Conservation (phyloP, 2,888 invertebrate species). For the Dorcus parallelipipedus region DNA sequence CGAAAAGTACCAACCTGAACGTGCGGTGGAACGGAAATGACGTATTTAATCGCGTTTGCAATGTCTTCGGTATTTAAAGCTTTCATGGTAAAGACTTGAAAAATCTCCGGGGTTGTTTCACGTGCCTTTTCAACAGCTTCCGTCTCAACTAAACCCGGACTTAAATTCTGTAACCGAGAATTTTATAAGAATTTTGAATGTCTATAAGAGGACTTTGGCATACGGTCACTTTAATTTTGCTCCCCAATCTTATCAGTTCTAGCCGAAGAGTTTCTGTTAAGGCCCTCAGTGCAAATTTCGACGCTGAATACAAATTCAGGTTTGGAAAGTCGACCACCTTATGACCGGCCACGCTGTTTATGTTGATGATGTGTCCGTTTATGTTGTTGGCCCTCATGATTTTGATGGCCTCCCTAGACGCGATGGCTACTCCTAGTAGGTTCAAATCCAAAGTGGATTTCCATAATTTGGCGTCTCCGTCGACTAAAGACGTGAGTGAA, state of each 20-base stretch:
- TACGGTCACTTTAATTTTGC: constrained; percentile 32
- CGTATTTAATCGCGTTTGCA: constrained; percentile 60
- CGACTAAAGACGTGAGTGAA: background rate
- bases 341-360: constrained; percentile 36
- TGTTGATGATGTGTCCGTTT: constrained; percentile 37
- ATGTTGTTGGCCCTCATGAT: constrained; percentile 32
- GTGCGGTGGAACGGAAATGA: constrained; percentile 58
- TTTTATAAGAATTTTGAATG: background rate
- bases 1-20: constrained; percentile 50
- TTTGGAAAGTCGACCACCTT: constrained; percentile 26
- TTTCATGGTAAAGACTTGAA: background rate
- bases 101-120: background rate
- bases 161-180: constrained; percentile 53
- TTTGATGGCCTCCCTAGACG: constrained; percentile 34
- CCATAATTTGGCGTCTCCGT: constrained; percentile 11
- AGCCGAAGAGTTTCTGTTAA: constrained; percentile 22
- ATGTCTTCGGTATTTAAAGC: constrained; percentile 49
- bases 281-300: constrained; percentile 29
- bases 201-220: background rate
- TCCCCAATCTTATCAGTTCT: constrained; percentile 18
- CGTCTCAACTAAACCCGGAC: constrained; percentile 61
- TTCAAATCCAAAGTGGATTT: constrained; percentile 12
- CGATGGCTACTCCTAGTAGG: constrained; percentile 18
- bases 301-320: constrained; percentile 26
- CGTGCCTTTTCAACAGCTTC: constrained; percentile 34